Evolutionary conservation across 2,113 vertebrate genomes (phyloP).

Genomic region (Peromyscus polionotus): DNA sequence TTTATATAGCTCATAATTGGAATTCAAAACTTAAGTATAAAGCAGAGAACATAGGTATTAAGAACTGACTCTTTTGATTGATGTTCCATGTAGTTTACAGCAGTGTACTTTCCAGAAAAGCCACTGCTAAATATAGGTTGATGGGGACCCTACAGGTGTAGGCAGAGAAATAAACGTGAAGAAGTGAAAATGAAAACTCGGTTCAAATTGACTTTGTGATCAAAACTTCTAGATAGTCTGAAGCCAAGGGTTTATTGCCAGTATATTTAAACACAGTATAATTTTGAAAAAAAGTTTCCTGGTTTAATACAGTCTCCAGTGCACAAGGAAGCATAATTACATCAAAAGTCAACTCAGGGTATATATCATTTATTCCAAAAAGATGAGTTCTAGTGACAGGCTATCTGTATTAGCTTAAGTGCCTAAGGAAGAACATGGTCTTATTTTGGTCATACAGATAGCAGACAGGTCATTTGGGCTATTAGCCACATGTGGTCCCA

Average conservation of each 20-base stretch:
- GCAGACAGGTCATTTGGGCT: not conserved
- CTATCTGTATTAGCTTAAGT: not conserved
- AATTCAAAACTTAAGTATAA: constrained; percentile 12
- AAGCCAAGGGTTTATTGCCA: not conserved
- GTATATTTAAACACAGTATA: not conserved
- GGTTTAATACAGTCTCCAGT: not conserved
- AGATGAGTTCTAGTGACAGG: not conserved
- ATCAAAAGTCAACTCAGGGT: not conserved
- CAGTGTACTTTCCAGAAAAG: not conserved
- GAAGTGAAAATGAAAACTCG: not conserved
- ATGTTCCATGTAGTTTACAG: not conserved
- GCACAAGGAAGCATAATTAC: not conserved
- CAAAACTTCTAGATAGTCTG: not conserved
- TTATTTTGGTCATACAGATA: too few relatives aligned
- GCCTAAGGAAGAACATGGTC: not conserved
- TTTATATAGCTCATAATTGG: not conserved
- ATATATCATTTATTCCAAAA: not conserved
- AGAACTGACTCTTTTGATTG: not conserved
- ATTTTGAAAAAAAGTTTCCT: not conserved
- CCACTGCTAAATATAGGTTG: not conserved
- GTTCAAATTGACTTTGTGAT: not conserved
- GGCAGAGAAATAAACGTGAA: not conserved
- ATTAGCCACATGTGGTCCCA: not conserved
- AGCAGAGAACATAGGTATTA: not conserved
- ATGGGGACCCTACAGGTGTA: not conserved